Conservation (phyloP, 2,113 vertebrate species). For the Tupaia chinensis region DNA sequence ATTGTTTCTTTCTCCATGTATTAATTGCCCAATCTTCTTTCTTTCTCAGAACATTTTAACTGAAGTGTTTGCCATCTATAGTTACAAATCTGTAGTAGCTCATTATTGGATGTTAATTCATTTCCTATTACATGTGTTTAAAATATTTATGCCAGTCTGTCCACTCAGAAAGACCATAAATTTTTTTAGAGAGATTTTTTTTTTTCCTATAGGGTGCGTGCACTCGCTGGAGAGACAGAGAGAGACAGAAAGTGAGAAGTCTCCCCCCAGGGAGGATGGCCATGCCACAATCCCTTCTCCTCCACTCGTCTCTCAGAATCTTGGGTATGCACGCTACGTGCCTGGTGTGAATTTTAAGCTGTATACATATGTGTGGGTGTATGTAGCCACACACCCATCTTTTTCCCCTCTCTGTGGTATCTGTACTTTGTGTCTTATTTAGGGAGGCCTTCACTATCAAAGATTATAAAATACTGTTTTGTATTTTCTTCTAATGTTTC, state of each 20-base stretch:
- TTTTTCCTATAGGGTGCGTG: no score
- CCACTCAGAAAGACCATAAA: neutral
- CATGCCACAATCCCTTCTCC: no score
- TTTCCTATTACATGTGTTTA: neutral
- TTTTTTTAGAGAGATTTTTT: neutral
- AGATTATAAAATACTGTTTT: neutral
- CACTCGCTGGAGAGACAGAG: no score
- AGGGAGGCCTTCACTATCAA: neutral
- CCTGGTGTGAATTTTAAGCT: no score
- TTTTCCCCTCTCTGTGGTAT: neutral
- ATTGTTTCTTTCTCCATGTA: neutral
- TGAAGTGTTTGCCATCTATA: slow-evolving; percentile 14
- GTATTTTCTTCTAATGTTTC: neutral
- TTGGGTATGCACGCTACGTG: no score
- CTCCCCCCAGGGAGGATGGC: no score
- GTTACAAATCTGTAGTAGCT: neutral
- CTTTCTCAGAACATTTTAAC: neutral
- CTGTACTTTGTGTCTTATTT: neutral
- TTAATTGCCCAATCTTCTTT: slow-evolving; percentile 2
- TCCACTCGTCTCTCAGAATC: no score
- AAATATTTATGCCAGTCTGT: neutral
- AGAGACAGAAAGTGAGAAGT: no score
- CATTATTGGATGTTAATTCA: neutral
- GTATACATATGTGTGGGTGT: neutral
- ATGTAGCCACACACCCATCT: neutral